phyloP scores from a whole-genome alignment of 2,113 vertebrate genomes.

The Zosterops borbonicus region DNA sequence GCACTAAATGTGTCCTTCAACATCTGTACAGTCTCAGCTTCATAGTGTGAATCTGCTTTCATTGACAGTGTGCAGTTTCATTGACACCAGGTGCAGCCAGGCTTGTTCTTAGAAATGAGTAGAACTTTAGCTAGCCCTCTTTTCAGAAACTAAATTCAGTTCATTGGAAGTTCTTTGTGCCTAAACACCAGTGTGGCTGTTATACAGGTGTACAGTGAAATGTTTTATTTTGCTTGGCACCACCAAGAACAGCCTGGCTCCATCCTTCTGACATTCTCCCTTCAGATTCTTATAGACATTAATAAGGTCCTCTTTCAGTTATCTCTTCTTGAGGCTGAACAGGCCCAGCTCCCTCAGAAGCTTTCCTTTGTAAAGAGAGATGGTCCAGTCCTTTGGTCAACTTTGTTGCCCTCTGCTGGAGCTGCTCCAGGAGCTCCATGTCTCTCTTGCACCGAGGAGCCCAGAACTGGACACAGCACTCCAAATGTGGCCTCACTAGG shows the following conservation, averaged over 20 bases:
- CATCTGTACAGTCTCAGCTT: not conserved
- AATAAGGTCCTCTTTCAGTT: not conserved
- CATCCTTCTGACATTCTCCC: not conserved
- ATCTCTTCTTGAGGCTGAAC: not conserved
- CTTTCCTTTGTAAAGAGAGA: not conserved
- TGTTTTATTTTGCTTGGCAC: not conserved
- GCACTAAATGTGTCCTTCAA: not conserved
- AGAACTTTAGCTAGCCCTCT: not conserved
- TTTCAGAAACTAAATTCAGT: not conserved
- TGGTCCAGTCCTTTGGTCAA: not conserved
- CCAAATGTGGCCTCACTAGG: not conserved
- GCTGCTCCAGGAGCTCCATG: not conserved
- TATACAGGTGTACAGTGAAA: not conserved
- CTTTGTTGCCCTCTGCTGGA: fast-evolving
- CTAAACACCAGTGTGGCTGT: not conserved
- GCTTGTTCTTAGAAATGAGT: not conserved
- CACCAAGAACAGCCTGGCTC: not conserved
- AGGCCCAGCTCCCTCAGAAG: not conserved
- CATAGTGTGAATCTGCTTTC: not conserved
- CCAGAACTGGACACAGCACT: not conserved
- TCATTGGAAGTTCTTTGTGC: not conserved
- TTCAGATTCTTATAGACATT: not conserved
- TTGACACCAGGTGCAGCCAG: not conserved
- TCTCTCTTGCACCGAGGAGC: not conserved
- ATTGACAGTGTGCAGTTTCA: not conserved